A percentile compares a stretch with the other conserved stretches of the same genome.
Evolutionary conservation across 2,888 invertebrate genomes (phyloP).

Genomic region (Agrochola litura): DNA sequence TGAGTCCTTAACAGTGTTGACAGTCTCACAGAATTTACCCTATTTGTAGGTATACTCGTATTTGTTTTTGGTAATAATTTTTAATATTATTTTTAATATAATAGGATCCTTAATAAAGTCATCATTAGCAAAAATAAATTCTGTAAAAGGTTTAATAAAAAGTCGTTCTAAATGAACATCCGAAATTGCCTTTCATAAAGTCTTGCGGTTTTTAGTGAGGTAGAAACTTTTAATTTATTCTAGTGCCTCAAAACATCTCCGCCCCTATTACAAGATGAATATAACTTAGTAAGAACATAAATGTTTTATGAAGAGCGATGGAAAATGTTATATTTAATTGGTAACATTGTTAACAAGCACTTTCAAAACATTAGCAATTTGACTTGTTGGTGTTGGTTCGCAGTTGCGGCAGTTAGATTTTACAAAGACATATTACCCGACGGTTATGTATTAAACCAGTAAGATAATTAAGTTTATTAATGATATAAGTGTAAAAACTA

Average conservation of each 20-base stretch:
- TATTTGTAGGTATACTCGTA: background rate
- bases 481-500: constrained; percentile 54
- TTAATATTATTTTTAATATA: too few species aligned
- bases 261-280: too few species aligned
- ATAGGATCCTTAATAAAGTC: too few species aligned
- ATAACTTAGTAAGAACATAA: too few species aligned
- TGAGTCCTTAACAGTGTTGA: background rate
- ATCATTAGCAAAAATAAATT: background rate
- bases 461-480: constrained; percentile 40
- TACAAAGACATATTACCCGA: background rate
- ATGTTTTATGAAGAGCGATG: too few species aligned
- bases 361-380: constrained; percentile 32
- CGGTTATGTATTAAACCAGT: constrained; percentile 55
- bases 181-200: too few species aligned
- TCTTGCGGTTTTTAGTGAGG: too few species aligned
- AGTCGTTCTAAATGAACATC: too few species aligned
- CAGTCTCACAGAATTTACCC: background rate
- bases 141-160: background rate
- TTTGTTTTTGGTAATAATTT: too few species aligned
- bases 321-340: constrained; percentile 18
- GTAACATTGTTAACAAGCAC: constrained; percentile 25
- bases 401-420: constrained; percentile 6
- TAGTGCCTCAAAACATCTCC: too few species aligned
- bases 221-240: too few species aligned
- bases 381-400: background rate